Conservation (phyloP, 2,113 vertebrate species). For the Pseudorectes ferrugineus region DNA sequence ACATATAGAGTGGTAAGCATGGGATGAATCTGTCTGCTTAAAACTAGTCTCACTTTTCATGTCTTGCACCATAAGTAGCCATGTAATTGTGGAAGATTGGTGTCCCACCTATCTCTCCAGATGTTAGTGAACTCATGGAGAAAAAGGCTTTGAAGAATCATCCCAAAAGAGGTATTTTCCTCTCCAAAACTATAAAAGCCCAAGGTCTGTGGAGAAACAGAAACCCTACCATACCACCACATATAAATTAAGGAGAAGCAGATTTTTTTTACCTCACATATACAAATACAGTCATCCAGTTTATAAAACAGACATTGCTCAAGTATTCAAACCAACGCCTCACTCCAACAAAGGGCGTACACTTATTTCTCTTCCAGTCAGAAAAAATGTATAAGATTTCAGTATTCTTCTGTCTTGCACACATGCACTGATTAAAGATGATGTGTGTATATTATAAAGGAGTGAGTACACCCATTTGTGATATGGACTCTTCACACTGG, state of each 20-base stretch:
- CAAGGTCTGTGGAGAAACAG: background rate
- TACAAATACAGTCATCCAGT: background rate
- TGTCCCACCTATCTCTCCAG: background rate
- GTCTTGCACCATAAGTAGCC: background rate
- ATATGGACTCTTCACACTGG: background rate
- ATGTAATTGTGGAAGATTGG: background rate
- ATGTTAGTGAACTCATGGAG: background rate
- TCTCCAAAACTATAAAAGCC: background rate
- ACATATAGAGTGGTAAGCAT: background rate
- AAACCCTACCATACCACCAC: rapidly evolving
- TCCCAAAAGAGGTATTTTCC: background rate
- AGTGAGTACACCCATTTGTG: background rate
- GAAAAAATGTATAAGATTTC: background rate
- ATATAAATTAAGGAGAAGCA: background rate
- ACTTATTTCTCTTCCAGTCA: background rate
- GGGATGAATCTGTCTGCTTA: background rate
- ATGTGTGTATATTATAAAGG: background rate
- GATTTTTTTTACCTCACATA: background rate
- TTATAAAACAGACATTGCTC: background rate
- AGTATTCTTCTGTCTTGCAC: background rate
- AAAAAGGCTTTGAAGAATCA: background rate
- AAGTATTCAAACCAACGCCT: background rate
- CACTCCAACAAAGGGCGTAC: background rate
- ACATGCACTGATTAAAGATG: background rate
- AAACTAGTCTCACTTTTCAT: background rate